phyloP scores from a whole-genome alignment of 2,113 vertebrate genomes.

The Sterrhoptilus dennistouni region DNA sequence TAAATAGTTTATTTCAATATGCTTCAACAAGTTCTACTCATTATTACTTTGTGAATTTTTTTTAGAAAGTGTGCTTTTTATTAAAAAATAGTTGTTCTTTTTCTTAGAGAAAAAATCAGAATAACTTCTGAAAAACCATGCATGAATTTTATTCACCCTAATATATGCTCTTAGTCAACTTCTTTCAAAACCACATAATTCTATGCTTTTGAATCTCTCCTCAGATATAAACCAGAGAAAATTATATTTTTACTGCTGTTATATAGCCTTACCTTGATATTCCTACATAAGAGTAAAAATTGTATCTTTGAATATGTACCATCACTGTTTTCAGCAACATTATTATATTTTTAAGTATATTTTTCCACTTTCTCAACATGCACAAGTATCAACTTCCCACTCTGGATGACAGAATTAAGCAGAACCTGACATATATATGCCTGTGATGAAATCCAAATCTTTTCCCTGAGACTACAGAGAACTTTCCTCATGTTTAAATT shows the following conservation, averaged over 20 bases:
- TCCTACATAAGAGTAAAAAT: background rate
- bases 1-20: background rate
- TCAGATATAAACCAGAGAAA: background rate
- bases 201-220: background rate
- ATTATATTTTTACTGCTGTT: background rate
- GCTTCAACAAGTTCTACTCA: background rate
- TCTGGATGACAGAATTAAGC: background rate
- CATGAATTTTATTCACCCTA: background rate
- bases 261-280: background rate
- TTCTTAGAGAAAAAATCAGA: background rate
- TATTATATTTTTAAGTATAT: background rate
- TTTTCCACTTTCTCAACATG: background rate
- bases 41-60: background rate
- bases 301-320: background rate
- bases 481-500: background rate
- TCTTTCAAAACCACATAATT: background rate
- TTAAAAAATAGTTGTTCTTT: background rate
- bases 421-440: background rate
- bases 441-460: constrained; percentile 18
- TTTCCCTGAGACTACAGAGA: constrained; percentile 12
- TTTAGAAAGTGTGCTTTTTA: background rate
- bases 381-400: background rate
- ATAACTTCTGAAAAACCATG: background rate
- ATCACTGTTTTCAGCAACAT: background rate
- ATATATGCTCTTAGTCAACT: background rate